Evolutionary conservation across 2,113 vertebrate species (phyloP).

Genomic region (Casuarius casuarius): DNA sequence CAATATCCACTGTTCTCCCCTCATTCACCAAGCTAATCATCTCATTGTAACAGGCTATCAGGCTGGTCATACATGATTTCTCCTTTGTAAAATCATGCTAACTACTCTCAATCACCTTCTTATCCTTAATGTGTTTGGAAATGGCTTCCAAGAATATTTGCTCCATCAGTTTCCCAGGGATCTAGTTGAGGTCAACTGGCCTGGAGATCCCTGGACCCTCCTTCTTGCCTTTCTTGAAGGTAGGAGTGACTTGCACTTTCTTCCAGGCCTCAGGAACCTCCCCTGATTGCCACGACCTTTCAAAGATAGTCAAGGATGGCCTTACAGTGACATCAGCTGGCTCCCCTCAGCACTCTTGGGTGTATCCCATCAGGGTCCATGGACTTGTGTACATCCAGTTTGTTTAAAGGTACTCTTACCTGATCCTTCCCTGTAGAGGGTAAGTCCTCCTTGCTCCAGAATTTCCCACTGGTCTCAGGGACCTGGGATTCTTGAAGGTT

Average conservation of each 20-base stretch:
- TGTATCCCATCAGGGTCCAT: too few relatives aligned
- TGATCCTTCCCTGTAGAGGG: background rate
- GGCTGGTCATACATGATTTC: background rate
- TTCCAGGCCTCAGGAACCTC: background rate
- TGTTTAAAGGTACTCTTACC: background rate
- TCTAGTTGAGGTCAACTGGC: background rate
- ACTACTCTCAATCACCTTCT: background rate
- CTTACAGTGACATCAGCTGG: background rate
- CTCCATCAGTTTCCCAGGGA: background rate
- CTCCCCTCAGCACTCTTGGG: background rate
- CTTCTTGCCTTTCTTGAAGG: background rate
- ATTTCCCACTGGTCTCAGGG: background rate
- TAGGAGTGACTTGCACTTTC: background rate
- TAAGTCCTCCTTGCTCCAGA: too few relatives aligned
- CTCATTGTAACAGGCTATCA: background rate
- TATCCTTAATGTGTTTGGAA: background rate
- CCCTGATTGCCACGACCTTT: background rate
- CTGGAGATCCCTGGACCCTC: background rate
- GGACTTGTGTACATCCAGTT: rapidly evolving
- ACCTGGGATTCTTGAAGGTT: background rate
- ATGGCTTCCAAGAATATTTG: background rate
- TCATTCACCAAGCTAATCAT: background rate
- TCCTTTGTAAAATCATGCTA: background rate
- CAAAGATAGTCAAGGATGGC: background rate
- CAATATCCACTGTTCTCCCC: background rate